These are phyloP conservation scores for Chalcis sispes DNA, from an alignment of 2,888 invertebrate genomes.

Conservation along the genomic window DNA sequence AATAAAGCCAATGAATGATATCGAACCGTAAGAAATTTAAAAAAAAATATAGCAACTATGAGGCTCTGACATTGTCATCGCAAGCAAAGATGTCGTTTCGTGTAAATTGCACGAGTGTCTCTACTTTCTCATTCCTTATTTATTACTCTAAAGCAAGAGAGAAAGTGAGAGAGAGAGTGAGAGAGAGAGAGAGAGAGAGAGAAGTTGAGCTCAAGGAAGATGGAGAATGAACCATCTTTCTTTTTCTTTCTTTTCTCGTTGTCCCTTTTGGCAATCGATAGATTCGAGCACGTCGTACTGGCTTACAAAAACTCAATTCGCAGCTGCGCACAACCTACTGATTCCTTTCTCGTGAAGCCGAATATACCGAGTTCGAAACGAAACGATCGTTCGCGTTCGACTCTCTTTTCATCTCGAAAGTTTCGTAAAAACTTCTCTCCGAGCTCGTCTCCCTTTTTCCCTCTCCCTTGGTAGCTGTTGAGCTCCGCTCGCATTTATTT, in stretches of 20 bases:
- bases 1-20: too few species aligned
- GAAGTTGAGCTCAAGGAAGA: not conserved
- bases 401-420: too few species aligned
- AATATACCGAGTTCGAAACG: too few species aligned
- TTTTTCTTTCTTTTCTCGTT: not conserved
- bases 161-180: not conserved
- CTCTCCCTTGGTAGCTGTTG: not conserved
- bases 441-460: not conserved
- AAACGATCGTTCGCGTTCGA: too few species aligned
- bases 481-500: constrained; percentile 1
- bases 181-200: too few species aligned
- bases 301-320: constrained; percentile 55
- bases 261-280: constrained; percentile 59
- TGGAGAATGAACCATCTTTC: not conserved
- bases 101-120: not conserved
- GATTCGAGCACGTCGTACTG: constrained; percentile 56
- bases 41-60: too few species aligned
- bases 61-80: not conserved
- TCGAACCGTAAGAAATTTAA: too few species aligned
- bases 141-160: constrained; percentile 13
- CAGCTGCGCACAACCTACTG: constrained; percentile 58
- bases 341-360: constrained; percentile 10
- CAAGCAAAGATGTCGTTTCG: not conserved
- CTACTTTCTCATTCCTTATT: constrained; percentile 18
- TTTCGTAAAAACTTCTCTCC: not conserved